phyloP scores from a whole-genome alignment of 2,113 vertebrate genomes.

The Pseudorhombus dupliciocellatus region DNA sequence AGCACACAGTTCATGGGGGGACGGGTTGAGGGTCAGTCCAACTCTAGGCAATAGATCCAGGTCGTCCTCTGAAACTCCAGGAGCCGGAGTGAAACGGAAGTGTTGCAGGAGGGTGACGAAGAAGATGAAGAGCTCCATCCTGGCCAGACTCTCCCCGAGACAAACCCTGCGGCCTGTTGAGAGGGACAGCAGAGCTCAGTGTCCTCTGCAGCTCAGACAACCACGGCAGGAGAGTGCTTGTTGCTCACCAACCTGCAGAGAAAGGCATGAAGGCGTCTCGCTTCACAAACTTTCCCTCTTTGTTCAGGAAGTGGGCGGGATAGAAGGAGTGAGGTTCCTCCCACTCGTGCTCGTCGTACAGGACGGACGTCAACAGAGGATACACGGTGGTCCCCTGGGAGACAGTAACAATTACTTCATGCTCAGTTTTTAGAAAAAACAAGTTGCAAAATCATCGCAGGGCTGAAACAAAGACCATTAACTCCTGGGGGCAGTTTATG shows the following conservation, averaged over 20 bases:
- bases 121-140: slow-evolving; percentile 84
- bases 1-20: too few species aligned
- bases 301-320: slow-evolving; percentile 62
- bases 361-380: slow-evolving; percentile 44
- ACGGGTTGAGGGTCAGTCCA: too few species aligned
- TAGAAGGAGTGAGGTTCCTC: slow-evolving; percentile 38
- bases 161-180: slow-evolving; percentile 78
- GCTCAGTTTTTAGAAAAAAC: too few species aligned
- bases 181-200: not conserved
- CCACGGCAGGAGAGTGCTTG: too few species aligned
- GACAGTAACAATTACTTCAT: not conserved
- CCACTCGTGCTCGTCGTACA: slow-evolving; percentile 55
- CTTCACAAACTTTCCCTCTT: slow-evolving; percentile 49
- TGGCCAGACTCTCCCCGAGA: slow-evolving; percentile 79
- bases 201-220: not conserved
- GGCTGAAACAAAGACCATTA: too few species aligned
- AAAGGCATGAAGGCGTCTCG: slow-evolving; percentile 59
- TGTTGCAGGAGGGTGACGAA: not conserved
- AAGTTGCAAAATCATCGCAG: too few species aligned
- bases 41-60: too few species aligned
- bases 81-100: not conserved
- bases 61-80: too few species aligned
- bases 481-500: too few species aligned
- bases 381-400: slow-evolving; percentile 51
- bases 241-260: slow-evolving; percentile 55